phyloP scores from a whole-genome alignment of 2,113 vertebrate species.

The Glareola pratincola region DNA sequence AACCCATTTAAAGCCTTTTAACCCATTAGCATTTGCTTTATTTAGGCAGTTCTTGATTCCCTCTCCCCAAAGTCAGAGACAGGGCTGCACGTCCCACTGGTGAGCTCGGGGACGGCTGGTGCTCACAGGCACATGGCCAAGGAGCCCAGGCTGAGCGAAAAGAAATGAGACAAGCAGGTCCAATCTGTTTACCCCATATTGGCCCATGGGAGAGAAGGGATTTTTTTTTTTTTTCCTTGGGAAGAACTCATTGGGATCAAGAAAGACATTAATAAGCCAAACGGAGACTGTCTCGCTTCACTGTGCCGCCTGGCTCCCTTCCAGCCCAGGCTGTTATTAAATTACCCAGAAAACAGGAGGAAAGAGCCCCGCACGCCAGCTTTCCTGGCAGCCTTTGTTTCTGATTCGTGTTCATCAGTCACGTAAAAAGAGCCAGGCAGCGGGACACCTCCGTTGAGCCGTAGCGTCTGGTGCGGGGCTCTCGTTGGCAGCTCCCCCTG shows the following conservation, averaged over 20 bases:
- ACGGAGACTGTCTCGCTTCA: background rate
- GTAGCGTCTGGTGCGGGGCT: fast-evolving
- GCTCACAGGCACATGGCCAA: fast-evolving
- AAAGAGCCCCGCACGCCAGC: background rate
- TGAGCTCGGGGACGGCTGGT: background rate
- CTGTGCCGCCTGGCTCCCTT: background rate
- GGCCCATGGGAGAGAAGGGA: background rate
- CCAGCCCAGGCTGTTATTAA: background rate
- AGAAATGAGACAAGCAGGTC: background rate
- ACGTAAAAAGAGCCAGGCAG: background rate
- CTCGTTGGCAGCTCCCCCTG: fast-evolving
- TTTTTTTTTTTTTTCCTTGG: background rate
- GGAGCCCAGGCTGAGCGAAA: background rate
- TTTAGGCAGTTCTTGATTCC: background rate
- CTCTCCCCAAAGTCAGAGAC: background rate
- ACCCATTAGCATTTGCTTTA: background rate
- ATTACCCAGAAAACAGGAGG: background rate
- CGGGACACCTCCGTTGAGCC: fast-evolving
- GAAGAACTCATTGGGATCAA: background rate
- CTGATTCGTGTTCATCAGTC: background rate
- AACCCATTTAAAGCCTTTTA: background rate
- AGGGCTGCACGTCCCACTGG: fast-evolving
- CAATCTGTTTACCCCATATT: background rate
- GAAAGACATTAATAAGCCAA: background rate
- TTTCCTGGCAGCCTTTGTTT: background rate